Conservation (phyloP, 1,140 invertebrate genomes). For the Sinella curviseta region DNA sequence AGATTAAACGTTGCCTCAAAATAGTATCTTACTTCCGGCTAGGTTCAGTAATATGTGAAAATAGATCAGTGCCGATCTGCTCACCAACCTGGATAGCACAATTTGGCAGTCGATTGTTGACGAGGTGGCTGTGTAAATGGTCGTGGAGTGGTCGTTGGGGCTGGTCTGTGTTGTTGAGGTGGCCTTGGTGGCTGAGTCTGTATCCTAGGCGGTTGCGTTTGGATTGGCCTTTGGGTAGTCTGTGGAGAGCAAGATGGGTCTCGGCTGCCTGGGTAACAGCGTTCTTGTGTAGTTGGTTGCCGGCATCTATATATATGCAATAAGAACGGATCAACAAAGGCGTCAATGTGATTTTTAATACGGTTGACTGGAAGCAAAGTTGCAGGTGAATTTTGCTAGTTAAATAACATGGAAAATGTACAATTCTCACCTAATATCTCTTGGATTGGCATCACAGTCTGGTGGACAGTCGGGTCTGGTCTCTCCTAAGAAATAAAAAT, state of each 20-base stretch:
- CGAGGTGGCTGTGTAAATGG: conserved; percentile 13
- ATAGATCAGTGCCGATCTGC: too few species aligned
- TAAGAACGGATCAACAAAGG: too few species aligned
- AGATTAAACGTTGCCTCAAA: too few species aligned
- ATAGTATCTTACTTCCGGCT: not conserved
- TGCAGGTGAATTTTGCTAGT: too few species aligned
- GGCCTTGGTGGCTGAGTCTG: not conserved
- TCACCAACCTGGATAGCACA: conserved; percentile 14
- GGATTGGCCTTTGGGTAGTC: not conserved
- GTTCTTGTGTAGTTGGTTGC: not conserved
- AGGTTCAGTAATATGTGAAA: conserved; percentile 8
- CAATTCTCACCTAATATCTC: not conserved
- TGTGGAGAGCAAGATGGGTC: not conserved
- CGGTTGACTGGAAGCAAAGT: too few species aligned
- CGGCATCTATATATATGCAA: too few species aligned
- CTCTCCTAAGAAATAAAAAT: not conserved
- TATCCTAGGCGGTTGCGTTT: not conserved
- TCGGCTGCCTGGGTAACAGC: too few species aligned
- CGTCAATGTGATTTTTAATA: too few species aligned
- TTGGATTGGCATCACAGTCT: not conserved
- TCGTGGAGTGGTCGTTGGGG: conserved; percentile 1
- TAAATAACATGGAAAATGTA: too few species aligned
- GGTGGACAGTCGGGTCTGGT: not conserved
- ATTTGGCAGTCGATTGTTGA: not conserved
- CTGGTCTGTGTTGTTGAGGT: conserved; percentile 1